Evolutionary conservation across 2,888 invertebrate genomes (phyloP).

Genomic region (Neocrepidodera transversa): DNA sequence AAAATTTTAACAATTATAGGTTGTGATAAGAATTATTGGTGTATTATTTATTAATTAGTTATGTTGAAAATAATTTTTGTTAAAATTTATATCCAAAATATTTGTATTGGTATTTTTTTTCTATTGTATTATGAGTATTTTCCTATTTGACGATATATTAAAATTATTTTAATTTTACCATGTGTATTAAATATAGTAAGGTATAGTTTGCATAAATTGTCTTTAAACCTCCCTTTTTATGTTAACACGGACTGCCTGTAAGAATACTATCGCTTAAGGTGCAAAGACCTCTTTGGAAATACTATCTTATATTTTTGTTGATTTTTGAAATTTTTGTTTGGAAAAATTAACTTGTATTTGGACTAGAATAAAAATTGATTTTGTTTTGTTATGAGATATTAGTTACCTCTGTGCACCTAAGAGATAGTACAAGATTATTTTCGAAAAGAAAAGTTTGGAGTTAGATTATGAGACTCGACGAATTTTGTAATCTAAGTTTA

Average conservation of each 20-base stretch:
- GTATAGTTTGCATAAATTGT: slow-evolving; percentile 26
- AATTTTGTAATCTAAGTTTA: slow-evolving; percentile 25
- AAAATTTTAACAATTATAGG: too few species aligned
- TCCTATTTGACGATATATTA: too few species aligned
- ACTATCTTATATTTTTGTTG: background rate
- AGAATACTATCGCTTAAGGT: slow-evolving; percentile 6
- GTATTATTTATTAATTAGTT: too few species aligned
- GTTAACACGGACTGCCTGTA: slow-evolving; percentile 20
- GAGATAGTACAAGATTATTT: slow-evolving; percentile 6
- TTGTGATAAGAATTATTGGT: too few species aligned
- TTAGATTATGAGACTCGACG: slow-evolving; percentile 15
- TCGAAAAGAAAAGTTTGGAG: slow-evolving; percentile 15
- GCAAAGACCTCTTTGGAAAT: background rate
- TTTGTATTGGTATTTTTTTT: too few species aligned
- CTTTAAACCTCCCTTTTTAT: slow-evolving; percentile 8
- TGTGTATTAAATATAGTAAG: too few species aligned
- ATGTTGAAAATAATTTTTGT: too few species aligned
- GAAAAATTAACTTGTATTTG: background rate
- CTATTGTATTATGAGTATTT: too few species aligned
- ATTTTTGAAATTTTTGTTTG: background rate
- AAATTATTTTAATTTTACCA: too few species aligned
- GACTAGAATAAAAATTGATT: slow-evolving; percentile 1
- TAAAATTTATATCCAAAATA: too few species aligned
- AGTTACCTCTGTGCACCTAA: slow-evolving; percentile 13
- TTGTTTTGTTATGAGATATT: background rate